Percentiles rank a stretch among this genome's conserved stretches.
Evolutionary conservation across 2,888 invertebrate species (phyloP).

Genomic region (Eulithis prunata): DNA sequence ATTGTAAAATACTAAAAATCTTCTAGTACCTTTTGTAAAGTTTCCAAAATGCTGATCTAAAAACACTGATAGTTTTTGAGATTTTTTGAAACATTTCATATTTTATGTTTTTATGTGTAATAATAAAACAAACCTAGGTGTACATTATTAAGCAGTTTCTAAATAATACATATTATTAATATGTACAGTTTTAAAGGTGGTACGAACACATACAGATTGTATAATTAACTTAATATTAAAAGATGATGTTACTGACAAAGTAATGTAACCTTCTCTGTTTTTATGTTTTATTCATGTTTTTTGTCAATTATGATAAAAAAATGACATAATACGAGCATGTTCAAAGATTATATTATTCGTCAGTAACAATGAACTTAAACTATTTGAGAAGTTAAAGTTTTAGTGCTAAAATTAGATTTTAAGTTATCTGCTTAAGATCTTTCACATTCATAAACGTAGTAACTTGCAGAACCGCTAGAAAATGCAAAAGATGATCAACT

Average conservation of each 20-base stretch:
- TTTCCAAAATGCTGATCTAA: not conserved
- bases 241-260: conserved; percentile 14
- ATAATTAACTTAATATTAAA: conserved; percentile 23
- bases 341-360: conserved; percentile 2
- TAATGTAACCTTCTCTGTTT: not conserved
- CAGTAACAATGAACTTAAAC: conserved; percentile 3
- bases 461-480: not conserved
- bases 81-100: not conserved
- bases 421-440: not conserved
- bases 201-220: conserved; percentile 57
- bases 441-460: not conserved
- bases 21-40: no score
- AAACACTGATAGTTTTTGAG: not conserved
- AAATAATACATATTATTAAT: conserved; percentile 21
- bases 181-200: conserved; percentile 61
- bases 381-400: conserved; percentile 9
- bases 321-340: not conserved
- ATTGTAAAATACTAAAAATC: no score
- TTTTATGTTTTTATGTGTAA: no score
- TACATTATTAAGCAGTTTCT: conserved; percentile 6
- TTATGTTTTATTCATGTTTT: not conserved
- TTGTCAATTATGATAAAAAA: not conserved
- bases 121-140: conserved; percentile 6
- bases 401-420: not conserved
- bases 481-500: no score